Percentiles rank a stretch among this genome's conserved stretches.
Conservation (phyloP, 2,888 invertebrate genomes). For the Clepsis dumicolana region DNA sequence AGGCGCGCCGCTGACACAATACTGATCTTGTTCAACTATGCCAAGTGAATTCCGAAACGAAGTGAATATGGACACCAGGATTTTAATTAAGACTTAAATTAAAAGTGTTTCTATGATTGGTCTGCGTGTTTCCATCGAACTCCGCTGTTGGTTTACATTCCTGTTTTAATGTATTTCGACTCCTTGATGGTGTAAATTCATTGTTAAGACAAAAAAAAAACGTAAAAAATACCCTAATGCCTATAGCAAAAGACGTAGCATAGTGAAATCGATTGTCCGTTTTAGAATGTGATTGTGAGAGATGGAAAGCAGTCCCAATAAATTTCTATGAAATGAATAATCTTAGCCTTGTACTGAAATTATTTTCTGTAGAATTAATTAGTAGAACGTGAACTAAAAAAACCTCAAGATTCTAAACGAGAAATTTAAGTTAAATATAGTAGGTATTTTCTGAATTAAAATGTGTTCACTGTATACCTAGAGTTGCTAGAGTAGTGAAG, state of each 20-base stretch:
- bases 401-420: slow-evolving; percentile 33
- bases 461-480: slow-evolving; percentile 80
- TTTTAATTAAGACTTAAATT: background rate
- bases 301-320: slow-evolving; percentile 25
- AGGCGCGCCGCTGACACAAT: slow-evolving; percentile 41
- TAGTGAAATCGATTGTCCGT: slow-evolving; percentile 24
- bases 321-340: slow-evolving; percentile 34
- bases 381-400: slow-evolving; percentile 22
- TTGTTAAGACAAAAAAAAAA: slow-evolving; percentile 45
- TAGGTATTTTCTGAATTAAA: slow-evolving; percentile 66
- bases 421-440: slow-evolving; percentile 24
- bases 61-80: slow-evolving; percentile 27
- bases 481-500: slow-evolving; percentile 73
- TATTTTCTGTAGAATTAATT: slow-evolving; percentile 32
- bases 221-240: slow-evolving; percentile 29
- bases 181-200: slow-evolving; percentile 31
- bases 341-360: slow-evolving; percentile 35
- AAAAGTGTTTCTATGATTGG: background rate
- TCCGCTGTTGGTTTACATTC: slow-evolving; percentile 39
- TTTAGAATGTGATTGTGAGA: slow-evolving; percentile 17
- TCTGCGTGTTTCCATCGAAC: slow-evolving; percentile 45
- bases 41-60: slow-evolving; percentile 41
- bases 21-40: slow-evolving; percentile 50
- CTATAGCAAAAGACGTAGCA: slow-evolving; percentile 27
- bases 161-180: slow-evolving; percentile 28